Evolutionary conservation across 2,888 invertebrate species (phyloP), one percentile per base, ranked within the genome.

Genomic region (Drosophila incognita): DNA sequence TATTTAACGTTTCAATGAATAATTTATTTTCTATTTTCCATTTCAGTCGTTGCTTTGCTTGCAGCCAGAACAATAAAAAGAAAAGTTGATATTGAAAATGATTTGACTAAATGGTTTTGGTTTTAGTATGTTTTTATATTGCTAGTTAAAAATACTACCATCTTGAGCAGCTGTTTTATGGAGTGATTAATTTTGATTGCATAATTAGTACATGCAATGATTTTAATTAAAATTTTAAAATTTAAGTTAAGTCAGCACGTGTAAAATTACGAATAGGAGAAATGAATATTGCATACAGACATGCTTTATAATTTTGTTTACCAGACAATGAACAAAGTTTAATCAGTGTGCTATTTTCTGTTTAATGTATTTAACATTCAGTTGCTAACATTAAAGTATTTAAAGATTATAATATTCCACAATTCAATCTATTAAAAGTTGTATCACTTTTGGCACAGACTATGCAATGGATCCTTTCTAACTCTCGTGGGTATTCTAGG

Each of bases 1-100:
- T 82, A 69, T 82, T 84, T 72, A 69, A 76, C 73, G 48, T 24
- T 66, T 59, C 59, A 63, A 79, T 81, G 79, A 66, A 79, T 81
- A 38, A 76, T 79, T 76, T 68, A 81, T 72, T 57, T 74, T 54
- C 53, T 58, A 58, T 67, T 79, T 79, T 65, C 68, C 42, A 42
- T 76, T 78, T 67, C 53, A 56, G 58, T 48, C n/a, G 13, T 15
- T 61, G 60, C 46, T 56, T 62, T 31, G 33, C 58, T 49, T 46
- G 21, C 29, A 46, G 24, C 13, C 13, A 40, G 53, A 61, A 42
- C 33, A 6, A n/a, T 46, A 10, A 18, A 59, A 29, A 35, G 46
- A 62, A 63, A 58, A 21, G 29, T 61, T 40, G 27, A 27, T 21
- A 8, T 4, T 18, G 31, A 21, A 57, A 40, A 29, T 10, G 57